Evolutionary conservation across 64 coral and sea anemone species (phyloP).

Genomic region (Orbicella faveolata): DNA sequence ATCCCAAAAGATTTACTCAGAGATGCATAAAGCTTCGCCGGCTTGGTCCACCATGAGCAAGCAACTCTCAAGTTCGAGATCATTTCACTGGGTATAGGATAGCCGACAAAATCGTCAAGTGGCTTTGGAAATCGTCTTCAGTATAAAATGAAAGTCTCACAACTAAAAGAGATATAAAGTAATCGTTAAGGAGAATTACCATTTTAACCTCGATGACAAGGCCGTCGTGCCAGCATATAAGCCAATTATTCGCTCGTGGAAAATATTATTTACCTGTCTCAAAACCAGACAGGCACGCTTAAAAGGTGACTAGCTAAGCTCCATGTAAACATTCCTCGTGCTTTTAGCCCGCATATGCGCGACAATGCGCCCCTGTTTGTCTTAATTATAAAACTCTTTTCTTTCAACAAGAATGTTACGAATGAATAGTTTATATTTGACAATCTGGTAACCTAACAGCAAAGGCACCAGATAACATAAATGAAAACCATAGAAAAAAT

Average conservation of each 20-base stretch:
- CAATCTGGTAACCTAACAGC: not conserved
- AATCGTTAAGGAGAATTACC: too few relatives aligned
- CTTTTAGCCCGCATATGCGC: not conserved
- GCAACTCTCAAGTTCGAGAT: too few relatives aligned
- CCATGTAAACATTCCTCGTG: not conserved
- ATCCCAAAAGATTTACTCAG: too few relatives aligned
- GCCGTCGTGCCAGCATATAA: not conserved
- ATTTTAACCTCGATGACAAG: not conserved
- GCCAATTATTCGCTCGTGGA: not conserved
- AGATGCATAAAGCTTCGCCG: too few relatives aligned
- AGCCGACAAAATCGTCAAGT: too few relatives aligned
- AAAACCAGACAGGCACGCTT: not conserved
- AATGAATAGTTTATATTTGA: not conserved
- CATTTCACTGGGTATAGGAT: too few relatives aligned
- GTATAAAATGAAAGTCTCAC: too few relatives aligned
- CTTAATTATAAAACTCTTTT: not conserved
- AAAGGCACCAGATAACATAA: not conserved
- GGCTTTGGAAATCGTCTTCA: too few relatives aligned
- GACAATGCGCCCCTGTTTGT: not conserved
- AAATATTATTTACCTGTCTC: not conserved
- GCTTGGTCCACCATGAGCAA: too few relatives aligned
- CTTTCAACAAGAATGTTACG: not conserved
- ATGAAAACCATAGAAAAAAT: not conserved
- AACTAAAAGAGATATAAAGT: too few relatives aligned
- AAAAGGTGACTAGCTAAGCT: not conserved